phyloP scores from a whole-genome alignment of 2,888 invertebrate species.

The Hybos culiciformis region DNA sequence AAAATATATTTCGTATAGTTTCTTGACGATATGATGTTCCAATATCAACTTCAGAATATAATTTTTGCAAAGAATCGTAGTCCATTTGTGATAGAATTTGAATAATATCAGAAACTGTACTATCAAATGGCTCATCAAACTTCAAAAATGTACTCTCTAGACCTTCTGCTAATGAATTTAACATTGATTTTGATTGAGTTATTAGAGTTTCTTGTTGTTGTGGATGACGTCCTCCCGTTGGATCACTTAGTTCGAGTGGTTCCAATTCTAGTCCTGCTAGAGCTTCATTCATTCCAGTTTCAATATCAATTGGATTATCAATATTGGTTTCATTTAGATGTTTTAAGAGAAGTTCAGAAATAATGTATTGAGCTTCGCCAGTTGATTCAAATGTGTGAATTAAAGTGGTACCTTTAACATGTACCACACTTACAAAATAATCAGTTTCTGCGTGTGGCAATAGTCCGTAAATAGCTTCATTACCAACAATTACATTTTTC shows the following conservation, averaged over 20 bases:
- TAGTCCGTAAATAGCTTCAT: slow-evolving; percentile 32
- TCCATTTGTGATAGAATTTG: slow-evolving; percentile 32
- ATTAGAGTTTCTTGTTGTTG: slow-evolving; percentile 30
- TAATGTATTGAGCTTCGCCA: slow-evolving; percentile 34
- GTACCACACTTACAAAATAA: slow-evolving; percentile 30
- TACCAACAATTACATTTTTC: slow-evolving; percentile 34
- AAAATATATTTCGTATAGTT: slow-evolving; percentile 57
- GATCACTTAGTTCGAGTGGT: slow-evolving; percentile 28
- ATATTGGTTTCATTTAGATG: slow-evolving; percentile 32
- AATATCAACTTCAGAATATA: slow-evolving; percentile 44
- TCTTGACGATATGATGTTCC: slow-evolving; percentile 64
- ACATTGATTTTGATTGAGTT: slow-evolving; percentile 22
- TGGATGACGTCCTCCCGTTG: slow-evolving; percentile 33
- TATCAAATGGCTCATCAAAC: slow-evolving; percentile 33
- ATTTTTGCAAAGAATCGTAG: slow-evolving; percentile 30
- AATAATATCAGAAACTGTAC: slow-evolving; percentile 32
- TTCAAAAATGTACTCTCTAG: slow-evolving; percentile 32
- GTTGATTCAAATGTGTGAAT: slow-evolving; percentile 35
- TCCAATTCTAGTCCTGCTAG: slow-evolving; percentile 25
- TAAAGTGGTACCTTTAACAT: slow-evolving; percentile 33
- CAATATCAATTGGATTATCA: slow-evolving; percentile 32
- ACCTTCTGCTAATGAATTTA: slow-evolving; percentile 31
- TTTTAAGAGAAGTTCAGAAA: slow-evolving; percentile 30
- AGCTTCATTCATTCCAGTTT: slow-evolving; percentile 31
- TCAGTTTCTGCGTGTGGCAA: slow-evolving; percentile 30